Percentiles rank a stretch among this genome's conserved stretches.
Conservation (phyloP, 2,888 invertebrate genomes). For the Ormia ochracea region DNA sequence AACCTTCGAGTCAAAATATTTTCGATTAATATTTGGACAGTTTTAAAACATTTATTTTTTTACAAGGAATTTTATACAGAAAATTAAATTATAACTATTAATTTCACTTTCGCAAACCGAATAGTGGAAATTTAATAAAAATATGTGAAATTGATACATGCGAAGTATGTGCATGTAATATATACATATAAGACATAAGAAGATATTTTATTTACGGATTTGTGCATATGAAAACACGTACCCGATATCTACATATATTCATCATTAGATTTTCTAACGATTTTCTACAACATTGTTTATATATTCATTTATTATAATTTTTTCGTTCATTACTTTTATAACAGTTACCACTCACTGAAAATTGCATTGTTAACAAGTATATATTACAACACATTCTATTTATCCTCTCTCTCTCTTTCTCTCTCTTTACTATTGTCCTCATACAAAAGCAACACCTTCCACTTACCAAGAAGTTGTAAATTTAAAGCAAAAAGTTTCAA, state of each 20-base stretch:
- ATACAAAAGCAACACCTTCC: slow-evolving; percentile 10
- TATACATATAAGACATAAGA: neutral
- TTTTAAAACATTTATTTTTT: no score
- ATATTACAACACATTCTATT: slow-evolving; percentile 25
- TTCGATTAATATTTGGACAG: no score
- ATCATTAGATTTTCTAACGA: neutral
- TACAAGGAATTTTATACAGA: no score
- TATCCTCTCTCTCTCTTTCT: neutral
- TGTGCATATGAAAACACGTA: neutral
- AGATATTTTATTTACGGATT: neutral
- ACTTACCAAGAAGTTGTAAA: slow-evolving; percentile 10
- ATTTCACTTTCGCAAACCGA: neutral
- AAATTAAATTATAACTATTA: neutral
- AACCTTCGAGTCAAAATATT: no score
- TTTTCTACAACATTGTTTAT: slow-evolving; percentile 7
- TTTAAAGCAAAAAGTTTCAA: slow-evolving; percentile 21
- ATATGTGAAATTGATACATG: neutral
- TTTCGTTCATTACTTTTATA: no score
- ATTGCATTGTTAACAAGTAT: slow-evolving; percentile 18
- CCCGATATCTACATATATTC: slow-evolving; percentile 21
- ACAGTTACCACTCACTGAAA: no score
- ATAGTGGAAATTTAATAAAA: no score
- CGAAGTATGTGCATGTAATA: neutral
- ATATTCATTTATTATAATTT: slow-evolving; percentile 6
- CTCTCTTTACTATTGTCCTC: slow-evolving; percentile 5